A percentile compares a stretch with the other conserved stretches of the same genome.
Conservation (phyloP, 2,888 invertebrate species). For the Blastobasis adustella region DNA sequence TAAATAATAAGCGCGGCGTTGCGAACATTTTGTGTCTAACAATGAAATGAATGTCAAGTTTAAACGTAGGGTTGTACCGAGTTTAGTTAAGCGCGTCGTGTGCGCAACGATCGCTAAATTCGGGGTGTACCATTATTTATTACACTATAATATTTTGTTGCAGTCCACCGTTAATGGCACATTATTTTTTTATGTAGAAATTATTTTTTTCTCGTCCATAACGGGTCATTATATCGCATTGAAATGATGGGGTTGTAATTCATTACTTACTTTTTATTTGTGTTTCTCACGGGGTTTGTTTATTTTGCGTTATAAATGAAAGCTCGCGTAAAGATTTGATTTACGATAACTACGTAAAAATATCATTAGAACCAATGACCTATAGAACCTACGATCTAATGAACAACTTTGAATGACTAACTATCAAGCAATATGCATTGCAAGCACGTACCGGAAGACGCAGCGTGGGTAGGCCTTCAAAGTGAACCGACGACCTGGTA, state of each 20-base stretch:
- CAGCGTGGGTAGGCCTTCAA: too few relatives aligned
- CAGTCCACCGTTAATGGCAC: slow-evolving; percentile 59
- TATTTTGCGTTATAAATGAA: slow-evolving; percentile 24
- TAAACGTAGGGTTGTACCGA: slow-evolving; percentile 65
- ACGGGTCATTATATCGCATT: slow-evolving; percentile 62
- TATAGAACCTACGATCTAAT: too few relatives aligned
- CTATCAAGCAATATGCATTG: too few relatives aligned
- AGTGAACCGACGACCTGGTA: too few relatives aligned
- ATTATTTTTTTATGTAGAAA: slow-evolving; percentile 68
- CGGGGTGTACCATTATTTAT: slow-evolving; percentile 73
- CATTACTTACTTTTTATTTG: slow-evolving; percentile 58
- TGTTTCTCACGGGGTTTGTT: slow-evolving; percentile 55
- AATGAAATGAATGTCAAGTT: slow-evolving; percentile 66
- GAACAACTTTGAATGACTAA: too few relatives aligned
- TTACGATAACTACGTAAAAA: too few relatives aligned
- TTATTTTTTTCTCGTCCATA: slow-evolving; percentile 60
- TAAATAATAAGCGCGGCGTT: slow-evolving; percentile 48
- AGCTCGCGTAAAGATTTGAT: neutral
- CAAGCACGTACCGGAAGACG: too few relatives aligned
- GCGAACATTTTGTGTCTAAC: slow-evolving; percentile 48
- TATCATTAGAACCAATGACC: too few relatives aligned
- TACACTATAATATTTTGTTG: slow-evolving; percentile 68
- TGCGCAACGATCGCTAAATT: slow-evolving; percentile 56
- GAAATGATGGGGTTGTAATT: slow-evolving; percentile 56
- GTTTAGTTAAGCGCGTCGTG: slow-evolving; percentile 55